phyloP scores from a whole-genome alignment of 2,888 invertebrate species.

The Psococerastis gibbosa region DNA sequence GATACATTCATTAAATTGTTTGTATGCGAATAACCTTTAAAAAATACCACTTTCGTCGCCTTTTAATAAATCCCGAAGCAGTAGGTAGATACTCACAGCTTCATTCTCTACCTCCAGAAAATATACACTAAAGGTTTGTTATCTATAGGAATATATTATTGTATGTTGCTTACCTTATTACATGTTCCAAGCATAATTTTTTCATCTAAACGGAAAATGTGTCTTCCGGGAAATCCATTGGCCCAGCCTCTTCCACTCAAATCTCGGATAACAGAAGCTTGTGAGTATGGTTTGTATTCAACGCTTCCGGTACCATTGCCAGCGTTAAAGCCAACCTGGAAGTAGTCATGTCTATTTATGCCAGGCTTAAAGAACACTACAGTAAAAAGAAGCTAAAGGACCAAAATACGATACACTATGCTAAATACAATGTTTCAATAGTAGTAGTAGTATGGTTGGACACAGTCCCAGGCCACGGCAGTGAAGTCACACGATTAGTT shows the following conservation, averaged over 20 bases:
- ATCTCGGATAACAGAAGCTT: slow-evolving; percentile 65
- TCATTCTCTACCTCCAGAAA: too few relatives aligned
- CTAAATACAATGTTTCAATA: not conserved
- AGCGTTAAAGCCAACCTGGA: slow-evolving; percentile 84
- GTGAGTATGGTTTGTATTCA: slow-evolving; percentile 80
- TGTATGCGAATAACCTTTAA: too few relatives aligned
- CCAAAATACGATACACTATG: not conserved
- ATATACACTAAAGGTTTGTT: too few relatives aligned
- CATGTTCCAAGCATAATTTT: slow-evolving; percentile 85
- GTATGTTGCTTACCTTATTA: slow-evolving; percentile 48
- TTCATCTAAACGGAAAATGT: slow-evolving; percentile 89
- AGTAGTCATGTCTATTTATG: not conserved
- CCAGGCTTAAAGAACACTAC: not conserved
- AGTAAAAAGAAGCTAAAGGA: not conserved
- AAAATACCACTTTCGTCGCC: too few relatives aligned
- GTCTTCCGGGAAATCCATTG: slow-evolving; percentile 74
- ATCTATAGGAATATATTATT: too few relatives aligned
- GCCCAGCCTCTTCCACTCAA: slow-evolving; percentile 70
- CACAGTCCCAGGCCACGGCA: too few relatives aligned
- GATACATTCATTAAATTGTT: too few relatives aligned
- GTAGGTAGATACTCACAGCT: too few relatives aligned
- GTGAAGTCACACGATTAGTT: too few relatives aligned
- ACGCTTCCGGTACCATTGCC: slow-evolving; percentile 83
- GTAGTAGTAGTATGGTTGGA: too few relatives aligned
- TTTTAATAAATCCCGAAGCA: too few relatives aligned